Evolutionary conservation across 2,888 invertebrate genomes (phyloP), one percentile per base, ranked within the genome.

Genomic region (Hedychridium roseum): DNA sequence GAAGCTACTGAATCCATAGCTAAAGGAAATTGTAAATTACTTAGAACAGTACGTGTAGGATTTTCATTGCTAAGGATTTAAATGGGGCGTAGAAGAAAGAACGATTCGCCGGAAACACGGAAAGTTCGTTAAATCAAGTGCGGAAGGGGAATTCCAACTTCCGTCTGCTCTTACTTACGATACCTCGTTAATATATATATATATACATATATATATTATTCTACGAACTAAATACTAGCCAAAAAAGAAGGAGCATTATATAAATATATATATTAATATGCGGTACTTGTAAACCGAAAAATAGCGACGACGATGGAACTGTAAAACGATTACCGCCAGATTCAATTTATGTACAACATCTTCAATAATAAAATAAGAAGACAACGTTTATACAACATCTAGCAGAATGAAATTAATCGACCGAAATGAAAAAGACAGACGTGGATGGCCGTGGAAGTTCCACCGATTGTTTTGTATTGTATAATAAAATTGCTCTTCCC

Each of bases 191-290:
- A n/a, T n/a, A n/a, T n/a, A n/a, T n/a, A n/a, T n/a, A n/a, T n/a
- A n/a, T n/a, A n/a, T n/a, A n/a, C n/a, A n/a, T n/a, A n/a, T n/a
- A n/a, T n/a, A 69, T 62, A 63, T 66, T 67, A 72, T 64, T 68
- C 57, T 67, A 66, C 54, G 57, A 67, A 68, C 64, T 60, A 57
- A 68, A 66, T 66, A 67, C 61, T 71, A 74, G 70, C 70, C 68
- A 70, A 75, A 71, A 66, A 60, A 60, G 27, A 43, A 27, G 42
- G 16, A 45, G 27, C 36, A 48, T 54, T 43, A 48, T 52, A 49
- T 47, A 46, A 53, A 57, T 47, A 46, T 17, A 55, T 58, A 49
- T 47, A 46, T 54, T 59, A 49, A 46, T 17, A 55, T 58, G 46
- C 49, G 49, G 9, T 23, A 9, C n/a, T 23, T 23, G 23, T 23